These are phyloP conservation scores for Drosophila simulans DNA, from an alignment of 1,140 invertebrate species.

Conservation along the genomic window DNA sequence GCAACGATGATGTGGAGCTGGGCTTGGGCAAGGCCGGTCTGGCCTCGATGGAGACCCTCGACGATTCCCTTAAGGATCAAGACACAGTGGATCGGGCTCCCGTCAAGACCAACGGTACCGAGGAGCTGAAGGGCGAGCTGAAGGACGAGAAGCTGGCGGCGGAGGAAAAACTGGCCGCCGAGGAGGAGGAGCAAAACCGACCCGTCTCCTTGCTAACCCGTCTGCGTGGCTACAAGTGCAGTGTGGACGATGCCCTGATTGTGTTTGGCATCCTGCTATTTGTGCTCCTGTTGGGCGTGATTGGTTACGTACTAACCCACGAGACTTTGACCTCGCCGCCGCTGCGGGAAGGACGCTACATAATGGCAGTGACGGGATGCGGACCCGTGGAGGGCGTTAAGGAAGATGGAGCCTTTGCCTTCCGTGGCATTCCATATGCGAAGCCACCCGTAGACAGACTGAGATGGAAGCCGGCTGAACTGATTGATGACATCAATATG, in stretches of 20 bases:
- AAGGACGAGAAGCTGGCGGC: slow-evolving; percentile 72
- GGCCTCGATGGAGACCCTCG: slow-evolving; percentile 91
- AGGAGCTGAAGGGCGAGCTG: slow-evolving; percentile 87
- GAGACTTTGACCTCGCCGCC: slow-evolving; percentile 85
- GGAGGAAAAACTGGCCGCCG: slow-evolving; percentile 64
- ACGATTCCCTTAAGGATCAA: slow-evolving; percentile 86
- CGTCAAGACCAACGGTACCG: slow-evolving; percentile 85
- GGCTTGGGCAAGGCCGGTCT: slow-evolving; percentile 87
- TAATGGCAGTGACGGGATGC: slow-evolving; percentile 90
- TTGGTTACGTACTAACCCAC: slow-evolving; percentile 87
- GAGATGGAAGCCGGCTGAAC: slow-evolving; percentile 90
- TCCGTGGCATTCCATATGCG: slow-evolving; percentile 94
- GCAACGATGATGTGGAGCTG: slow-evolving; percentile 85
- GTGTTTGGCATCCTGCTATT: slow-evolving; percentile 86
- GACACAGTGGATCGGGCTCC: slow-evolving; percentile 82
- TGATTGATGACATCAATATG: slow-evolving; percentile 88
- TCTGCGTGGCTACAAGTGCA: slow-evolving; percentile 75
- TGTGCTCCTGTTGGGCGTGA: slow-evolving; percentile 88
- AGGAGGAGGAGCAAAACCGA: slow-evolving; percentile 76
- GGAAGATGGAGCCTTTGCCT: slow-evolving; percentile 91
- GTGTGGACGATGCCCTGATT: slow-evolving; percentile 85
- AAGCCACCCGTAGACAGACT: slow-evolving; percentile 89
- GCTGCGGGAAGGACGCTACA: slow-evolving; percentile 89
- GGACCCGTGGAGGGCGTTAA: slow-evolving; percentile 91
- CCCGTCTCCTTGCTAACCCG: slow-evolving; percentile 68